Percentiles rank a stretch among this genome's conserved stretches.
phyloP scores from a whole-genome alignment of 2,797 vertebrate species.

The Sebastes hubbsi region DNA sequence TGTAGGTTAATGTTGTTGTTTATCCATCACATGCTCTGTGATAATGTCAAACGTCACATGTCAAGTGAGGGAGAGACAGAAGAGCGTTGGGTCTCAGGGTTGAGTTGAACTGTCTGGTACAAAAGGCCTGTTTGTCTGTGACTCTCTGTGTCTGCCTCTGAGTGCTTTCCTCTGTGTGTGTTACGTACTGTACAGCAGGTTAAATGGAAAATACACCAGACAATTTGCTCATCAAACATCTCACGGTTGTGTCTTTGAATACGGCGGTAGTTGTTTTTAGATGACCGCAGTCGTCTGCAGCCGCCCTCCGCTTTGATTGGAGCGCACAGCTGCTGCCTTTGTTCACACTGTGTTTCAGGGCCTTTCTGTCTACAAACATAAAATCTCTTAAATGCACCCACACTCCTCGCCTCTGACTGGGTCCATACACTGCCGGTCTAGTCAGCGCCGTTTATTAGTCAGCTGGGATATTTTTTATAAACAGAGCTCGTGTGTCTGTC shows the following conservation, averaged over 20 bases:
- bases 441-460: conserved; percentile 45
- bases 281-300: not conserved
- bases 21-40: not conserved
- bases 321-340: conserved; percentile 42
- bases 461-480: conserved; percentile 43
- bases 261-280: not conserved
- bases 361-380: conserved; percentile 11
- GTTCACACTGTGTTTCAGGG: not conserved
- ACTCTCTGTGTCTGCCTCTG: conserved; percentile 1
- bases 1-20: not conserved
- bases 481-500: conserved; percentile 29
- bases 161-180: not conserved
- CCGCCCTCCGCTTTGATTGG: not conserved
- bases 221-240: not conserved
- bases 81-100: not conserved
- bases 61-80: conserved; percentile 2
- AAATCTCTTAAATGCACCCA: conserved; percentile 19
- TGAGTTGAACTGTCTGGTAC: conserved; percentile 37
- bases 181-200: not conserved
- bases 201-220: not conserved
- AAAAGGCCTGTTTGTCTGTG: conserved; percentile 21
- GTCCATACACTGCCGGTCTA: not conserved
- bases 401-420: not conserved
- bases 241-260: not conserved
- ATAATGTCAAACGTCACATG: conserved; percentile 2